phyloP scores from a whole-genome alignment of 2,888 invertebrate species.

The Dioctria linearis region DNA sequence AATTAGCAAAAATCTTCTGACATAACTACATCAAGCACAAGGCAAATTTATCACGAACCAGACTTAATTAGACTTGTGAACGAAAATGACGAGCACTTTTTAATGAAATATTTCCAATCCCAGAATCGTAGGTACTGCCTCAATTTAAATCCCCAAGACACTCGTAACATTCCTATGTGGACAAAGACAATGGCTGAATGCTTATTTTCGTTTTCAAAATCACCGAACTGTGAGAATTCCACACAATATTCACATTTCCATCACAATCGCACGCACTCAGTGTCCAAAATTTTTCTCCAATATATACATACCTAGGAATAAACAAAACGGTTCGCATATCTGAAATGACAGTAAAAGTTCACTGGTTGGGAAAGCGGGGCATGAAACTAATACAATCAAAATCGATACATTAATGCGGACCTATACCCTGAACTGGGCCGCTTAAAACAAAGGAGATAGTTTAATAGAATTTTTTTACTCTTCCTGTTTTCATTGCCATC shows the following conservation, averaged over 20 bases:
- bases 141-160: not conserved
- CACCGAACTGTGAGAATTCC: constrained; percentile 40
- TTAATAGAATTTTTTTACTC: constrained; percentile 13
- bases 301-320: too few species aligned
- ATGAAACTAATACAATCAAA: too few species aligned
- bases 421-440: not conserved
- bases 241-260: not conserved
- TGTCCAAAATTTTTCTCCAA: too few species aligned
- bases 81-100: not conserved
- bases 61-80: not conserved
- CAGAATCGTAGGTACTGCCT: not conserved
- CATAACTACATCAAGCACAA: not conserved
- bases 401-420: too few species aligned
- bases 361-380: not conserved
- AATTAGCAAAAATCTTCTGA: too few species aligned
- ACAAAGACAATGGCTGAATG: constrained; percentile 26
- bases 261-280: too few species aligned
- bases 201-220: constrained; percentile 38
- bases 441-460: constrained; percentile 1
- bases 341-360: not conserved
- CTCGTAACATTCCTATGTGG: not conserved
- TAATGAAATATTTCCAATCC: not conserved
- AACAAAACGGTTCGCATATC: too few species aligned
- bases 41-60: not conserved
- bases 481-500: constrained; percentile 50